phyloP scores from a whole-genome alignment of 2,888 invertebrate genomes.

The Cephus pulcher region DNA sequence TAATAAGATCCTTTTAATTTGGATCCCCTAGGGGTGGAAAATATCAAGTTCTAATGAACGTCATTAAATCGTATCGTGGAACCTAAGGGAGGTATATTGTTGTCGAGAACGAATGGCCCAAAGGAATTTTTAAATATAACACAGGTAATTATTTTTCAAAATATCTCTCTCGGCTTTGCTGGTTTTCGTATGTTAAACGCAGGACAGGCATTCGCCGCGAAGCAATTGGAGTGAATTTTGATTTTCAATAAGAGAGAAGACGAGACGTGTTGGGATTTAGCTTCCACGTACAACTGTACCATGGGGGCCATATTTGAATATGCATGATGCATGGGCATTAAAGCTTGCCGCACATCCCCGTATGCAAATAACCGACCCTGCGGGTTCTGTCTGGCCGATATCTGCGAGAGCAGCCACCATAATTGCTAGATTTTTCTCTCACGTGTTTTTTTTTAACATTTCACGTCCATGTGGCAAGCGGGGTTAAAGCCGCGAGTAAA shows the following conservation, averaged over 20 bases:
- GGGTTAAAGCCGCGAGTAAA: not conserved
- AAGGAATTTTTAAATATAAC: not conserved
- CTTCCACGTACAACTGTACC: conserved; percentile 63
- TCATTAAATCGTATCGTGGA: too few species aligned
- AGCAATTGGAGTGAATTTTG: conserved; percentile 62
- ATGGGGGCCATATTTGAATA: conserved; percentile 59
- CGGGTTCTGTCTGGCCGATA: conserved; percentile 43
- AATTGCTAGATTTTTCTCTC: conserved; percentile 49
- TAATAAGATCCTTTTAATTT: too few species aligned
- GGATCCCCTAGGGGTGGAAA: too few species aligned
- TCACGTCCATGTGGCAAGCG: not conserved
- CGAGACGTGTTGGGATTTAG: conserved; percentile 60
- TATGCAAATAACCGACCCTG: conserved; percentile 60
- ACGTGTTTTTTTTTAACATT: not conserved
- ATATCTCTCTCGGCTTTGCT: not conserved
- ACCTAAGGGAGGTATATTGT: too few species aligned
- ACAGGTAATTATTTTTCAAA: not conserved
- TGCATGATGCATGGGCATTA: conserved; percentile 66
- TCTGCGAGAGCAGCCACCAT: conserved; percentile 40
- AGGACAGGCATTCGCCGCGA: not conserved
- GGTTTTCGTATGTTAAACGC: not conserved
- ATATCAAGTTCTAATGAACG: too few species aligned
- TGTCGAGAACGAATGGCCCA: too few species aligned
- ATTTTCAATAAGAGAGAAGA: conserved; percentile 61
- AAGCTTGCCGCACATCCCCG: conserved; percentile 55